Evolutionary conservation across 2,888 invertebrate species (phyloP).

Genomic region (Galeopsomyia nigrocyanea): DNA sequence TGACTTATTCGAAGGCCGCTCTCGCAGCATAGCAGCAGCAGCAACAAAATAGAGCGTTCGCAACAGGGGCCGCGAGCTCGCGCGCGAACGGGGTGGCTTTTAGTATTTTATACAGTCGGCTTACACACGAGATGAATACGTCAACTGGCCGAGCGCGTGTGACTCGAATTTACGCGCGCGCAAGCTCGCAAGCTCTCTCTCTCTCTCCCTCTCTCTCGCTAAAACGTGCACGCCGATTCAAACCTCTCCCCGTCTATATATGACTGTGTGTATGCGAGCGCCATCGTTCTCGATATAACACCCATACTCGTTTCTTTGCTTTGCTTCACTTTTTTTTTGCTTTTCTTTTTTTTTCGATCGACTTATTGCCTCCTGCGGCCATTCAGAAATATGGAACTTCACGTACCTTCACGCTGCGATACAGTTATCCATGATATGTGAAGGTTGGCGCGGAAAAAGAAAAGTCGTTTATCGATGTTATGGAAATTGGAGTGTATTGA

Average conservation of each 20-base stretch:
- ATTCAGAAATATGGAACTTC: no score
- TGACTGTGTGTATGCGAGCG: not conserved
- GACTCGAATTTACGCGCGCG: constrained; percentile 62
- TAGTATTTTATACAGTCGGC: constrained; percentile 67
- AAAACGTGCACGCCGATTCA: no score
- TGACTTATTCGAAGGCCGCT: constrained; percentile 61
- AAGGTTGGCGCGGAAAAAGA: no score
- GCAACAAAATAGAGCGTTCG: constrained; percentile 60
- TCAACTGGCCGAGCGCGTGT: constrained; percentile 60
- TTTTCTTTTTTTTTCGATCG: no score
- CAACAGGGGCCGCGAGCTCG: constrained; percentile 58
- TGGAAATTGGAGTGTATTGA: no score
- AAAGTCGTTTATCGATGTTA: no score
- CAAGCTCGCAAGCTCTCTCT: no score
- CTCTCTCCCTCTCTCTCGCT: not conserved
- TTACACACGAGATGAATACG: constrained; percentile 67
- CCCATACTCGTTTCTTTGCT: no score
- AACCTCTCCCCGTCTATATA: not conserved
- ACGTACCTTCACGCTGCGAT: no score
- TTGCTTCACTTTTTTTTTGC: no score
- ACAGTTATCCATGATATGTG: no score
- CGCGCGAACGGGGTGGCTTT: constrained; percentile 16
- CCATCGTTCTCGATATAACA: not conserved
- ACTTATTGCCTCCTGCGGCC: no score
- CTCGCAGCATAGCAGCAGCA: not conserved